Evolutionary conservation across 2,888 invertebrate species (phyloP).

Genomic region (Drosophila birchii): DNA sequence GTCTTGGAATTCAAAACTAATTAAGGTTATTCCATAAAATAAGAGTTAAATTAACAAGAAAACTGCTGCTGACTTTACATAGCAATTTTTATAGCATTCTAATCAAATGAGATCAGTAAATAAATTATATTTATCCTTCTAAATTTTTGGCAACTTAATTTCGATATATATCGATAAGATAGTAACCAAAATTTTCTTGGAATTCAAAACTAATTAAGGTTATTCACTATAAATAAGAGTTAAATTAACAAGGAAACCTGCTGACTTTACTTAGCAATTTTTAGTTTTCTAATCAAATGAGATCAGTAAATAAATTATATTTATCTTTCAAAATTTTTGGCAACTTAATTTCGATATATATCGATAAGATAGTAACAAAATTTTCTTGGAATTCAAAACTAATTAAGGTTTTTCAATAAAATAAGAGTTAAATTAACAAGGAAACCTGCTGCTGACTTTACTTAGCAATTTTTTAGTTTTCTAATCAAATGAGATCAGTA

Average conservation of each 20-base stretch:
- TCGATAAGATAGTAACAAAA: no score
- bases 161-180: background rate
- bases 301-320: no score
- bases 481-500: no score
- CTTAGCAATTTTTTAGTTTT: background rate
- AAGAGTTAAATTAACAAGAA: background rate
- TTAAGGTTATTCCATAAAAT: constrained; percentile 3
- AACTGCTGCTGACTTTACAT: background rate
- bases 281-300: background rate
- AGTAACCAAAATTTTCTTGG: no score
- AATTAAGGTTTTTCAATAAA: background rate
- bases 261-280: background rate
- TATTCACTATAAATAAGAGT: background rate
- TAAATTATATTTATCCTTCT: no score
- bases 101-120: no score
- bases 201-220: background rate
- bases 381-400: no score
- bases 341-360: background rate
- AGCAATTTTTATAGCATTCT: background rate
- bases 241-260: background rate
- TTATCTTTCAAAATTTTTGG: background rate
- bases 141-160: background rate
- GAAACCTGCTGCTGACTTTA: background rate
- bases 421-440: background rate
- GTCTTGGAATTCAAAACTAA: background rate